Evolutionary conservation across 2,888 invertebrate species (phyloP).

Genomic region (Caenorhabditis imperialis): DNA sequence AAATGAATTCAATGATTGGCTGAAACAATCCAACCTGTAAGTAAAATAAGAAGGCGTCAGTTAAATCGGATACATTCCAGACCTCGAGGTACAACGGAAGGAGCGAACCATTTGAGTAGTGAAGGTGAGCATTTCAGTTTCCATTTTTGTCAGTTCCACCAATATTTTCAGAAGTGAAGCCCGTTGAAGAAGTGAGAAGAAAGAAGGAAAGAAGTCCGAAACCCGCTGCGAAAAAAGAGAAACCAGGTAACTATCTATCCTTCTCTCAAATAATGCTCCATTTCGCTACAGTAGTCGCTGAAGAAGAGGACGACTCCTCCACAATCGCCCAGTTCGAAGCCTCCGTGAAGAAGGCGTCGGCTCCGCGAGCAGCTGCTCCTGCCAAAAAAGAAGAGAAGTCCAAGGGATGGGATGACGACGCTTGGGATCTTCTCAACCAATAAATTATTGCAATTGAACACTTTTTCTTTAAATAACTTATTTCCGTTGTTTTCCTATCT

Average conservation of each 20-base stretch:
- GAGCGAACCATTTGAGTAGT: slow-evolving; percentile 46
- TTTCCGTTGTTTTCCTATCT: slow-evolving; percentile 14
- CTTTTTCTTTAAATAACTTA: slow-evolving; percentile 22
- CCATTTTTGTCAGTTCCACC: no score
- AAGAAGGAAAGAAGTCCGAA: slow-evolving; percentile 47
- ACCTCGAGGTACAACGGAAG: slow-evolving; percentile 54
- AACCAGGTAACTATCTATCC: no score
- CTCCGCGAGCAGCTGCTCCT: slow-evolving; percentile 22
- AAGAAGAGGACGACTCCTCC: slow-evolving; percentile 37
- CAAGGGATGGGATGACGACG: slow-evolving; percentile 75
- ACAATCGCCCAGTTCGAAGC: slow-evolving; percentile 66
- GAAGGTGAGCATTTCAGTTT: slow-evolving; percentile 27
- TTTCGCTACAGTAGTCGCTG: slow-evolving; percentile 14
- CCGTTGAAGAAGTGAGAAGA: slow-evolving; percentile 22
- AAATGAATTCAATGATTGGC: slow-evolving; percentile 54
- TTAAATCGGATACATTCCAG: slow-evolving; percentile 8
- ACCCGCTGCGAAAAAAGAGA: slow-evolving; percentile 20
- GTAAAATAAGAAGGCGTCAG: slow-evolving; percentile 3
- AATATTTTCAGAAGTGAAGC: slow-evolving; percentile 22
- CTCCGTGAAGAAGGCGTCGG: slow-evolving; percentile 51
- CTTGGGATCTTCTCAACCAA: slow-evolving; percentile 76
- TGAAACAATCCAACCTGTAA: slow-evolving; percentile 49
- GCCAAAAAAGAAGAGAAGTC: slow-evolving; percentile 53
- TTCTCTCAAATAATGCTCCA: no score
- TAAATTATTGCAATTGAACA: slow-evolving; percentile 25